These are phyloP conservation scores for Aphyosemion australe DNA, from an alignment of 2,113 vertebrate species.

Conservation along the genomic window DNA sequence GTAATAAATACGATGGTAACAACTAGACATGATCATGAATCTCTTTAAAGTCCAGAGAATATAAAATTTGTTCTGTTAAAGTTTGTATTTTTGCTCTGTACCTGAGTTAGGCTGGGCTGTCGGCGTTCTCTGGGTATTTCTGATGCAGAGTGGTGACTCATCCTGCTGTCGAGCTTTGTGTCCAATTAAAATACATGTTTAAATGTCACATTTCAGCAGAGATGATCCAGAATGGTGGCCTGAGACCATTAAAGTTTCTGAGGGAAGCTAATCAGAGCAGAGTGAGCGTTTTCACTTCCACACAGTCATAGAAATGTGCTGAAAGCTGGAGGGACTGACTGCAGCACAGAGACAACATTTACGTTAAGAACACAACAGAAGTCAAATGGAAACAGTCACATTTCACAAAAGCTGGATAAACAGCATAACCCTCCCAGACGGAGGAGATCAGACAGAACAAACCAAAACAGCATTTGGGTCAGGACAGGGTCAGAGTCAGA, in stretches of 20 bases:
- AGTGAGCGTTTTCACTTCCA: not conserved
- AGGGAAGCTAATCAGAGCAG: not conserved
- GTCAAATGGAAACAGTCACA: too few relatives aligned
- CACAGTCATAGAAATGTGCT: not conserved
- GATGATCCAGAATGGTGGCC: not conserved
- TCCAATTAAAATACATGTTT: not conserved
- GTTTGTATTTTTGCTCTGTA: not conserved
- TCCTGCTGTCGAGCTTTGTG: not conserved
- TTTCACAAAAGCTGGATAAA: too few relatives aligned
- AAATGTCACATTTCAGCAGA: not conserved
- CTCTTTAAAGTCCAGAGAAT: too few relatives aligned
- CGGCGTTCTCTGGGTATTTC: too few relatives aligned
- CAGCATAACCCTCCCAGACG: too few relatives aligned
- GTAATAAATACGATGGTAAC: too few relatives aligned
- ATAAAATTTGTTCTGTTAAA: not conserved
- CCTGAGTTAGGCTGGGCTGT: too few relatives aligned
- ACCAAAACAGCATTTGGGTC: too few relatives aligned
- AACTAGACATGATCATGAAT: too few relatives aligned
- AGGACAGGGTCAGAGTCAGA: too few relatives aligned
- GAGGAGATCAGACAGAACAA: too few relatives aligned
- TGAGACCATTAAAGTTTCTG: not conserved
- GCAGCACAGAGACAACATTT: not conserved
- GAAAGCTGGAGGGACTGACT: not conserved
- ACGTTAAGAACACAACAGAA: not conserved
- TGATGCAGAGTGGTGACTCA: not conserved